phyloP scores from a whole-genome alignment of 2,113 vertebrate species.

The Nanorana parkeri region DNA sequence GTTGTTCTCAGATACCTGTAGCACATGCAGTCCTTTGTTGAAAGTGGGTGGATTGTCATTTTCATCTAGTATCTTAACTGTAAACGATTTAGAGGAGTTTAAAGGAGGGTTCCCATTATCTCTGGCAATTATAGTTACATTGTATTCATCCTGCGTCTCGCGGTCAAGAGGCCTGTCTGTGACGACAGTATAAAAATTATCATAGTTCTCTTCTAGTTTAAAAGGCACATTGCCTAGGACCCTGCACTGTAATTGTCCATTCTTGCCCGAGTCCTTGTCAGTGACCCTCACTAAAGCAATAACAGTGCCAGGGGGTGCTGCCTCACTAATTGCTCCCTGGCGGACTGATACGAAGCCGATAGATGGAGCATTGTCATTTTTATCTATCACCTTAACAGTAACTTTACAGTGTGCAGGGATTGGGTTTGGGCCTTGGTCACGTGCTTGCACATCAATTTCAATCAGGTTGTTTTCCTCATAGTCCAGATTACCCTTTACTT shows the following conservation, averaged over 20 bases:
- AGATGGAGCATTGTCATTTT: conserved; percentile 95
- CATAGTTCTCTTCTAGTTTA: conserved; percentile 95
- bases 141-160: conserved; percentile 93
- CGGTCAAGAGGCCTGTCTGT: conserved; percentile 93
- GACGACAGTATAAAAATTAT: conserved; percentile 96
- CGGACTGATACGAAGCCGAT: conserved; percentile 96
- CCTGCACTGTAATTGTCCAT: conserved; percentile 93
- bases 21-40: conserved; percentile 91
- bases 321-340: conserved; percentile 97
- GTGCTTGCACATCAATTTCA: conserved; percentile 95
- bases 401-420: conserved; percentile 98
- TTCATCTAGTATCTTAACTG: conserved; percentile 93
- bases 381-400: conserved; percentile 92
- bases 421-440: conserved; percentile 95
- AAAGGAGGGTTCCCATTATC: conserved; percentile 92
- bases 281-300: conserved; percentile 95
- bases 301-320: conserved; percentile 91
- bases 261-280: conserved; percentile 93
- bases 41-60: conserved; percentile 96
- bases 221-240: conserved; percentile 92
- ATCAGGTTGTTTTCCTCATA: conserved; percentile 94
- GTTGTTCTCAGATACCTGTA: conserved; percentile 97
- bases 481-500: conserved; percentile 94
- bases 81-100: conserved; percentile 95
- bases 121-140: conserved; percentile 94